These are phyloP conservation scores for Sebastes oblongus DNA, from an alignment of 2,797 vertebrate genomes.

Conservation along the genomic window DNA sequence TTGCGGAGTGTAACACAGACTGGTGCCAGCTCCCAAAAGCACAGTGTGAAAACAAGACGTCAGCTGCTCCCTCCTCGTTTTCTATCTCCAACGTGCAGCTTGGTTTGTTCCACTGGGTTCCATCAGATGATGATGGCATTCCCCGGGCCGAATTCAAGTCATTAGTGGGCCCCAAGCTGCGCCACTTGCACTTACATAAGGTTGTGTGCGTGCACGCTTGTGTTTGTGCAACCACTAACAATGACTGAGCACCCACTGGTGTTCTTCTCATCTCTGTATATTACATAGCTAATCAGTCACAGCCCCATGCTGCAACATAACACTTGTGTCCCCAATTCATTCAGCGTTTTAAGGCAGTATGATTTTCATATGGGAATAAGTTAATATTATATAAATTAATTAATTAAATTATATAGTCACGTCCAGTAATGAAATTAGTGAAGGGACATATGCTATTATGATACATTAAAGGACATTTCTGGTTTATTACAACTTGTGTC, in stretches of 20 bases:
- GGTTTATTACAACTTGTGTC: neutral
- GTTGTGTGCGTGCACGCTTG: conserved; percentile 22
- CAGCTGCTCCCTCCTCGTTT: conserved; percentile 42
- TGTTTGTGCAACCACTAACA: conserved; percentile 47
- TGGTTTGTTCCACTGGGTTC: conserved; percentile 61
- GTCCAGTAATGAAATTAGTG: neutral
- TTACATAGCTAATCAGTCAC: conserved; percentile 65
- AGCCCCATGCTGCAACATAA: conserved; percentile 13
- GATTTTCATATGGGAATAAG: neutral
- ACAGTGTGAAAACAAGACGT: conserved; percentile 64
- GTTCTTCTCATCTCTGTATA: conserved; percentile 61
- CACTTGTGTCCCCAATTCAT: conserved; percentile 15
- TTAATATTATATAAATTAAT: neutral
- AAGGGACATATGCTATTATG: neutral
- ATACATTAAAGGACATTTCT: neutral
- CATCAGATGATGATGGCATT: conserved; percentile 59
- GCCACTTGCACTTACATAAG: conserved; percentile 63
- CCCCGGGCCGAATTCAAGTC: conserved; percentile 62
- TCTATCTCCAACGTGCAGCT: conserved; percentile 61
- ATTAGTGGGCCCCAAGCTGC: conserved; percentile 65
- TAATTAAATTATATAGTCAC: too few species aligned
- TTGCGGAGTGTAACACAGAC: conserved; percentile 18
- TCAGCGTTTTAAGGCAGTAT: neutral
- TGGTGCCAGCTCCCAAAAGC: conserved; percentile 54
- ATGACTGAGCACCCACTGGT: conserved; percentile 56